Evolutionary conservation across 2,888 invertebrate genomes (phyloP).

Genomic region (Lithophane ornitopus): DNA sequence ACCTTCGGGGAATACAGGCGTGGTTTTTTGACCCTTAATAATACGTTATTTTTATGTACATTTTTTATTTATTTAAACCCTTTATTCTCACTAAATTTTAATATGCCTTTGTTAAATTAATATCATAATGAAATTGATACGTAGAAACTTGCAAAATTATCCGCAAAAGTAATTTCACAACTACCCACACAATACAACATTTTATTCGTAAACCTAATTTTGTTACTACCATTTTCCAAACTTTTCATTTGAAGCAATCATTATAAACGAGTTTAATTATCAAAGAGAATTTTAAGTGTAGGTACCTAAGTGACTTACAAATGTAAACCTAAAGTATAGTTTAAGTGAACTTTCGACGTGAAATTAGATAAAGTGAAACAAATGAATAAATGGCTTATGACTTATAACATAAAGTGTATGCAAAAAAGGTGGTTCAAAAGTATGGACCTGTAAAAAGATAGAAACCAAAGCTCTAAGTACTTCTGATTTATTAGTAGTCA

Average conservation of each 20-base stretch:
- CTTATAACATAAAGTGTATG: no score
- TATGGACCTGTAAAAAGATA: not conserved
- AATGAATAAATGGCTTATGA: no score
- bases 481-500: not conserved
- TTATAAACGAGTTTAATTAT: conserved; percentile 17
- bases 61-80: no score
- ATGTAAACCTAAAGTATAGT: no score
- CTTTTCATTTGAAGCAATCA: conserved; percentile 20
- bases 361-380: conserved; percentile 8
- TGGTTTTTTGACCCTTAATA: not conserved
- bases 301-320: no score
- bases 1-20: not conserved
- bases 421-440: not conserved
- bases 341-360: not conserved
- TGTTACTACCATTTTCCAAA: conserved; percentile 1
- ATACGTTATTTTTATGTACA: no score
- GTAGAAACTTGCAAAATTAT: conserved; percentile 31
- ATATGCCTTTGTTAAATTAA: conserved; percentile 20
- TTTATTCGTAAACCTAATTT: conserved; percentile 33
- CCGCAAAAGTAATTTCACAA: conserved; percentile 29
- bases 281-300: conserved; percentile 5
- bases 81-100: not conserved
- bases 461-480: no score
- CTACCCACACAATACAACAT: conserved; percentile 25
- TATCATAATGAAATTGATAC: conserved; percentile 14